These are phyloP conservation scores for Brachyalestes nurse DNA, from an alignment of 2,797 vertebrate genomes.

Conservation along the genomic window DNA sequence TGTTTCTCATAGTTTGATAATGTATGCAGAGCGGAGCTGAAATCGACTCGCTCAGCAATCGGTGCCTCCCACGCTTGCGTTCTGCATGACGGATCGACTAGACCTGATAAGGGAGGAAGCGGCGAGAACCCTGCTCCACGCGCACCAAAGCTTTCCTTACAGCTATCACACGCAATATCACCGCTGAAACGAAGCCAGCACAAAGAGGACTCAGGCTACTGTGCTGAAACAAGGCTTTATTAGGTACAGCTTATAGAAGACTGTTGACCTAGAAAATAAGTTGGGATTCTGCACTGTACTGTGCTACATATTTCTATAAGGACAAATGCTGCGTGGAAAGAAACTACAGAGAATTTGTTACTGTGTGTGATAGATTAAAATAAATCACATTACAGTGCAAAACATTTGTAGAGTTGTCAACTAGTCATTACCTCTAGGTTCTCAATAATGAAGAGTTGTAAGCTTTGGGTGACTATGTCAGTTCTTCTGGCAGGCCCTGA, in stretches of 20 bases:
- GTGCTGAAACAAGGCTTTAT: conserved; percentile 38
- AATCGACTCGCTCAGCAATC: conserved; percentile 48
- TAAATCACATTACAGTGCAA: not conserved
- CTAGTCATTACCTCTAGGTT: conserved; percentile 15
- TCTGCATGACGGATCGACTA: conserved; percentile 52
- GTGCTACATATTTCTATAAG: conserved; percentile 1
- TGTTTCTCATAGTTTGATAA: conserved; percentile 56
- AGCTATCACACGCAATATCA: conserved; percentile 36
- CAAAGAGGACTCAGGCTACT: conserved; percentile 32
- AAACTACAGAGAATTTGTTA: not conserved
- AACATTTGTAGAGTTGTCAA: conserved; percentile 22
- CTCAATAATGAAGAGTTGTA: conserved; percentile 13
- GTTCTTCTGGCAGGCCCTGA: conserved; percentile 15
- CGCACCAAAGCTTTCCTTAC: conserved; percentile 31
- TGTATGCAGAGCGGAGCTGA: conserved; percentile 28
- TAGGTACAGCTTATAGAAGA: conserved; percentile 22
- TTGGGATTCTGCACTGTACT: not conserved
- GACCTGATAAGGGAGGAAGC: conserved; percentile 50
- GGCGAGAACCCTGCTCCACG: conserved; percentile 24
- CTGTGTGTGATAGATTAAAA: not conserved
- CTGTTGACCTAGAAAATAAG: not conserved
- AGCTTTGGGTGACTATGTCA: conserved; percentile 22
- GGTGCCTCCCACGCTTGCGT: conserved; percentile 45
- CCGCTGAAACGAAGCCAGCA: conserved; percentile 12
- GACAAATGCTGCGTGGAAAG: not conserved